phyloP scores from a whole-genome alignment of 2,888 invertebrate genomes.

The Strigamia transsilvanica region DNA sequence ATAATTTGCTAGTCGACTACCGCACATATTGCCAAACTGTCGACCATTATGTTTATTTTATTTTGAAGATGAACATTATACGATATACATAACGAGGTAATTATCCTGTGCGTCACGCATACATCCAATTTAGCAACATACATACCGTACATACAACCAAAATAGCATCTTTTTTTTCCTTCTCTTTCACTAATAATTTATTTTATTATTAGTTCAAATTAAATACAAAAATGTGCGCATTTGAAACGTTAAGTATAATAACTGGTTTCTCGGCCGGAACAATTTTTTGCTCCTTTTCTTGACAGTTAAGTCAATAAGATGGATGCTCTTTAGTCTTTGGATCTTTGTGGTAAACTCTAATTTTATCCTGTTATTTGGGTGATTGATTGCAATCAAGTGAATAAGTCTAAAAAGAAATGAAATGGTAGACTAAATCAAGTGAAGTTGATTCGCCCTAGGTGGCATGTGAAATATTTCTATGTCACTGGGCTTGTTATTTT shows the following conservation, averaged over 20 bases:
- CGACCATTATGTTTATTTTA: conserved; percentile 10
- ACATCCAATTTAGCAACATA: neutral
- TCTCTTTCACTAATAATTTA: neutral
- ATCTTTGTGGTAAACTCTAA: conserved; percentile 18
- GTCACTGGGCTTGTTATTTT: conserved; percentile 20
- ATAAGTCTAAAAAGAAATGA: conserved; percentile 1
- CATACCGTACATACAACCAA: neutral
- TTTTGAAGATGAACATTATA: conserved; percentile 20
- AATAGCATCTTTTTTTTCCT: neutral
- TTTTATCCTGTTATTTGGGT: neutral
- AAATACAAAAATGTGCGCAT: neutral
- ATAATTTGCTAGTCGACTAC: conserved; percentile 4
- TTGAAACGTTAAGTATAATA: neutral
- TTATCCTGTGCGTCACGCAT: neutral
- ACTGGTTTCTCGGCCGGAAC: neutral
- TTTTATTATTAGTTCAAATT: neutral
- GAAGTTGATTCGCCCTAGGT: conserved; percentile 9
- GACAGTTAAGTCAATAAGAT: conserved; percentile 20
- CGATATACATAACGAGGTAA: conserved; percentile 15
- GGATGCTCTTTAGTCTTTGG: neutral
- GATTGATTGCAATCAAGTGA: conserved; percentile 12
- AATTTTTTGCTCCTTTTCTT: neutral
- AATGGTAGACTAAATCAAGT: conserved; percentile 1
- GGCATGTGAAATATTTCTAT: conserved; percentile 20
- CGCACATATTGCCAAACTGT: conserved; percentile 7